A percentile compares a stretch with the other conserved stretches of the same genome.
These are phyloP conservation scores for Mantis religiosa DNA, from an alignment of 2,888 invertebrate genomes.

Conservation along the genomic window DNA sequence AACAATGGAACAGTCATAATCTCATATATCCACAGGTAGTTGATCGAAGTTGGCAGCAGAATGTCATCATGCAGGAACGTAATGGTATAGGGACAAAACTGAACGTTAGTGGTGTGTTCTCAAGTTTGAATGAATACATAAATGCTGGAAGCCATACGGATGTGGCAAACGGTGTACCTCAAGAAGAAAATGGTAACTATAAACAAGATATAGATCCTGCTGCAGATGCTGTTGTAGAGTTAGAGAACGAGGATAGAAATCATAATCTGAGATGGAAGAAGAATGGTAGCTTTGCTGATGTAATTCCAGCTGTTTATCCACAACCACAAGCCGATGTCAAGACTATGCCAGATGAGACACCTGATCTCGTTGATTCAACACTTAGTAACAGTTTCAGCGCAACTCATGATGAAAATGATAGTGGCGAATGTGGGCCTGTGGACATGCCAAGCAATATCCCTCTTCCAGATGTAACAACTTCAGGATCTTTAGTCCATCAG, in stretches of 20 bases:
- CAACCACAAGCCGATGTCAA: not conserved
- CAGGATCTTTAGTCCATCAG: not conserved
- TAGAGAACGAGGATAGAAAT: not conserved
- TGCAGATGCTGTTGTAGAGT: not conserved
- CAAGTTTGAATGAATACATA: slow-evolving; percentile 59
- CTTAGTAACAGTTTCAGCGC: not conserved
- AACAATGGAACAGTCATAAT: not conserved
- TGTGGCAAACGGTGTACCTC: not conserved
- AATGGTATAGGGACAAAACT: slow-evolving; percentile 39
- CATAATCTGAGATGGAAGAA: not conserved
- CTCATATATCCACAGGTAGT: not conserved
- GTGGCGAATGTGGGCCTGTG: not conserved
- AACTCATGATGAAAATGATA: not conserved
- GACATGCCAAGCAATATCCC: not conserved
- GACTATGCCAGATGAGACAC: not conserved
- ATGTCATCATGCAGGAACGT: not conserved
- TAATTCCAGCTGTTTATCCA: not conserved
- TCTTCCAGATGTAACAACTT: not conserved
- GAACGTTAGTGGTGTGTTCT: slow-evolving; percentile 60
- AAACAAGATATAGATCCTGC: not conserved
- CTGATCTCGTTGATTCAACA: not conserved
- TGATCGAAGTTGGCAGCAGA: slow-evolving; percentile 1
- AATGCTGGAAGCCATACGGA: slow-evolving; percentile 40
- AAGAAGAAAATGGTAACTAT: not conserved
- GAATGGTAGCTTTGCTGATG: not conserved